Evolutionary conservation across 1,140 invertebrate genomes (phyloP).

Genomic region (Calosoma granatense): DNA sequence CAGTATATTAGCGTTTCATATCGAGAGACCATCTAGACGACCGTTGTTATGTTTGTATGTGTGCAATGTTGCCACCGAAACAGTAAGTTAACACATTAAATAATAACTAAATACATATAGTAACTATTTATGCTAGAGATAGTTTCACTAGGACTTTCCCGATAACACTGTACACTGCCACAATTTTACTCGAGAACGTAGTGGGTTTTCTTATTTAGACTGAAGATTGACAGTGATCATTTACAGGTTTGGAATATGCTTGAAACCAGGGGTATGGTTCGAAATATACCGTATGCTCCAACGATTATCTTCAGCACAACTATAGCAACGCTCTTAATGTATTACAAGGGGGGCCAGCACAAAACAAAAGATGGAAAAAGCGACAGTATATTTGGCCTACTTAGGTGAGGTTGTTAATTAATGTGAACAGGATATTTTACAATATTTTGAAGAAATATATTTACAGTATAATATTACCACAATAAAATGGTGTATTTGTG

Average conservation of each 20-base stretch:
- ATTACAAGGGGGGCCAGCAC: constrained; percentile 41
- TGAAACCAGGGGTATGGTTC: constrained; percentile 48
- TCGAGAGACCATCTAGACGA: constrained; percentile 63
- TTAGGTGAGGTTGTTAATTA: constrained; percentile 46
- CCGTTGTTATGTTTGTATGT: constrained; percentile 65
- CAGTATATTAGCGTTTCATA: constrained; percentile 57
- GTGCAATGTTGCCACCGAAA: constrained; percentile 72
- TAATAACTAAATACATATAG: no score
- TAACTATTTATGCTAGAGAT: no score
- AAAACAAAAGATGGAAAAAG: constrained; percentile 30
- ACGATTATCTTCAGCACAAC: constrained; percentile 52
- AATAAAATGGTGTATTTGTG: no score
- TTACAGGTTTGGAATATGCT: constrained; percentile 62
- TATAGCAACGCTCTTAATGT: constrained; percentile 47
- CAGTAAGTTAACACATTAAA: constrained; percentile 24
- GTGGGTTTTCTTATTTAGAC: no score
- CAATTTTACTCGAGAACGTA: no score
- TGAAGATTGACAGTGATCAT: no score
- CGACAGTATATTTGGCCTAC: constrained; percentile 54
- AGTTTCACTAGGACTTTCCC: no score
- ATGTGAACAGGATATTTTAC: no score
- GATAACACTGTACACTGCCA: no score
- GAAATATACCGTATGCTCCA: constrained; percentile 52
- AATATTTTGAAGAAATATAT: background rate
- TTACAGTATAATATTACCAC: background rate